phyloP scores from a whole-genome alignment of 2,888 invertebrate species.

The Drosophila seclusa region DNA sequence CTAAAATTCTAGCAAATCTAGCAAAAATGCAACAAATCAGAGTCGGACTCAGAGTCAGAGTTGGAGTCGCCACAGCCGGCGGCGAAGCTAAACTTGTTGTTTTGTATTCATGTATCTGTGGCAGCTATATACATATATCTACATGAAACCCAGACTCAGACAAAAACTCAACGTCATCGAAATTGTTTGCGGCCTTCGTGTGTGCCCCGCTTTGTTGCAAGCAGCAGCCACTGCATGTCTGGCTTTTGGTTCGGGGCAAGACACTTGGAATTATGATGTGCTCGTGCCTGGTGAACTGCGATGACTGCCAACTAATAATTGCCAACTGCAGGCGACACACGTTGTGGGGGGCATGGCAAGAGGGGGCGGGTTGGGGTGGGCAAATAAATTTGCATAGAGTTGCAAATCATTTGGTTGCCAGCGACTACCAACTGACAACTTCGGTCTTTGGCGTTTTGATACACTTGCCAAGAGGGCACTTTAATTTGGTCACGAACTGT shows the following conservation, averaged over 20 bases:
- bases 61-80: conserved; percentile 15
- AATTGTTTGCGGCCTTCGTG: conserved; percentile 60
- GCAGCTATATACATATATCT: not conserved
- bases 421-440: conserved; percentile 44
- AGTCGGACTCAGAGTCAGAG: conserved; percentile 7
- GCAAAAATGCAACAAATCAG: conserved; percentile 13
- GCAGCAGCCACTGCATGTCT: conserved; percentile 32
- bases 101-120: conserved; percentile 1
- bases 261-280: conserved; percentile 62
- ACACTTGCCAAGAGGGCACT: conserved; percentile 19
- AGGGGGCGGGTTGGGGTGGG: conserved; percentile 12
- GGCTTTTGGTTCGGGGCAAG: conserved; percentile 33
- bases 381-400: conserved; percentile 74
- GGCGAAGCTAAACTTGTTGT: conserved; percentile 1
- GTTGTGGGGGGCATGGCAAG: not conserved
- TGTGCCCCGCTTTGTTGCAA: conserved; percentile 14
- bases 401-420: conserved; percentile 74
- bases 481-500: conserved; percentile 8
- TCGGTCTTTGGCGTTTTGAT: conserved; percentile 8
- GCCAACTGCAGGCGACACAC: conserved; percentile 44
- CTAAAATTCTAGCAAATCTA: conserved; percentile 33
- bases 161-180: conserved; percentile 53
- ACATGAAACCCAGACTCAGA: conserved; percentile 40
- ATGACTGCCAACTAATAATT: conserved; percentile 69
- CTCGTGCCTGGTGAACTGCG: conserved; percentile 18